Base-by-base conservation (phyloP, 2,888 invertebrate species). In the Trissoscelio sp. region DNA sequence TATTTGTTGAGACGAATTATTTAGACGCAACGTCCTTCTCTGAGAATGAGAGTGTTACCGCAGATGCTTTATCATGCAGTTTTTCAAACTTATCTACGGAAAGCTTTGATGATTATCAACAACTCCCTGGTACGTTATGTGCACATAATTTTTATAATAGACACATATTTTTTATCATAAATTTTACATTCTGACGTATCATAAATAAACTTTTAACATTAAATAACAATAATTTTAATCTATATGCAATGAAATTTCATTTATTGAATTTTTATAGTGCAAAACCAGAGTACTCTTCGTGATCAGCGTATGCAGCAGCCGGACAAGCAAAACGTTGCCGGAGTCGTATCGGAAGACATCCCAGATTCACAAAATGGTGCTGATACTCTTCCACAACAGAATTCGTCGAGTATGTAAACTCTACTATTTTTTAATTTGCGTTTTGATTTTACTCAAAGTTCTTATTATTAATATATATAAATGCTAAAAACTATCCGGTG, bases 371-470 rank as follows among this genome's bases (percentile, higher is more conserved):
- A 37, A 44, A 60, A n/a, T 60, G 7, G 58, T 58, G 14, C 20
- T 64, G 62, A 64, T 18, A 64, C 16, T 24, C 62, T 64, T 28
- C 11, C 62, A 64, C 62, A 16, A 48, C 62, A 64, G 46, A 64
- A 20, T 48, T 64, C 46, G 12, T 48, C 34, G 12, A 20, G 62
- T 62, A 62, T 62, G 62, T 62, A 62, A 42, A 46, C 46, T 62
- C 20, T 46, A 62, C 4, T 46, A 62, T 62, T 62, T 46, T 62
- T 62, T 18, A 42, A 24, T 24, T 24, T 24, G 46, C 0, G 44
- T 62, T 3, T 58, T 62, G 37, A 37, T 37, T 37, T 37, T 37
- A 9, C 37, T 37, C 37, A 37, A 37, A 37, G 37, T 37, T 37
- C 37, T 37, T 37, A 37, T 37, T 37, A 37, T 37, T 37, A 37